phyloP scores from a whole-genome alignment of 2,113 vertebrate genomes.

The Oplegnathus fasciatus region DNA sequence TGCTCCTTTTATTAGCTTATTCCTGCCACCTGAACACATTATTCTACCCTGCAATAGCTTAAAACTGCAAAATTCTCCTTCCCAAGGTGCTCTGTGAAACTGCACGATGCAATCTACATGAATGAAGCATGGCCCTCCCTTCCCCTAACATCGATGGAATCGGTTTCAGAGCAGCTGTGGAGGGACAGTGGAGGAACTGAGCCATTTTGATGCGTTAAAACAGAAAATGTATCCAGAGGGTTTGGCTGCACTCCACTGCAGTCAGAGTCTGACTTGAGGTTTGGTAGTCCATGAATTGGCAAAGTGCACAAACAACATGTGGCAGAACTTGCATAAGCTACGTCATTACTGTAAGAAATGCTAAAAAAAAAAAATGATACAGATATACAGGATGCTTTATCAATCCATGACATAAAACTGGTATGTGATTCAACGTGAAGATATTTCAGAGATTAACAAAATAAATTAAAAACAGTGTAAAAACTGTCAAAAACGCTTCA shows the following conservation, averaged over 20 bases:
- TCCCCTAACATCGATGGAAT: neutral
- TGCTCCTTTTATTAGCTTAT: neutral
- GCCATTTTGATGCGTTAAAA: neutral
- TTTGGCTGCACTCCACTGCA: neutral
- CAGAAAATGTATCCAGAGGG: neutral
- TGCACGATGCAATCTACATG: neutral
- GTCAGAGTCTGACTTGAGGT: neutral
- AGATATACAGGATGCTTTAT: neutral
- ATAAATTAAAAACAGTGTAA: no score
- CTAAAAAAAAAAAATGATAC: neutral
- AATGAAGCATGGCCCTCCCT: neutral
- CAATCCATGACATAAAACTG: neutral
- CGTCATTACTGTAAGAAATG: neutral
- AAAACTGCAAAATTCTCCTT: neutral
- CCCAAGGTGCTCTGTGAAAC: neutral
- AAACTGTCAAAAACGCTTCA: neutral
- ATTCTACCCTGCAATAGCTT: neutral
- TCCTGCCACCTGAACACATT: neutral
- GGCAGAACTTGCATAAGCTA: neutral
- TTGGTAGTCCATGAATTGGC: no score
- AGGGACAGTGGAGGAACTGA: slow-evolving; percentile 9
- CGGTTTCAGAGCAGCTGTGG: neutral
- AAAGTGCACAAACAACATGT: neutral
- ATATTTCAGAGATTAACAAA: neutral
- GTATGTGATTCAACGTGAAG: neutral